A percentile compares a stretch with the other conserved stretches of the same genome.
Evolutionary conservation across 2,113 vertebrate genomes (phyloP).

Genomic region (Gallinago paraguaiae): DNA sequence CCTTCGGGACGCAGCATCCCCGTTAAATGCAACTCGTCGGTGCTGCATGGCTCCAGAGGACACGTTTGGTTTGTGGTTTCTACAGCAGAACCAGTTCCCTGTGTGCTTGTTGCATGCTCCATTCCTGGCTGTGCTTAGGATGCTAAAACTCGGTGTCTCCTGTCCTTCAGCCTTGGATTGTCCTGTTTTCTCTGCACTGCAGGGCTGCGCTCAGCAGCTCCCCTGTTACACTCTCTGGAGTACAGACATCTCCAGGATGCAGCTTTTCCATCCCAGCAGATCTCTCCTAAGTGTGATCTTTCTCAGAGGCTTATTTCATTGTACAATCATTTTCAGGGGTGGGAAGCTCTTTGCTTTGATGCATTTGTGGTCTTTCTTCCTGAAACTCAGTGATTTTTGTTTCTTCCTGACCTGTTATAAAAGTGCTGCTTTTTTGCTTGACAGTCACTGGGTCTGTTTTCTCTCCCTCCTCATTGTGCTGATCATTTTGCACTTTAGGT

Average conservation of each 20-base stretch:
- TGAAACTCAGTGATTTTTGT: neutral
- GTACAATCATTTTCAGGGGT: neutral
- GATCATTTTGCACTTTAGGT: neutral
- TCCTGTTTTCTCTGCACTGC: too few species aligned
- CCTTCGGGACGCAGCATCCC: neutral
- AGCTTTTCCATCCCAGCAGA: neutral
- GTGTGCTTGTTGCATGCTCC: accelerated
- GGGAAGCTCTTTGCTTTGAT: neutral
- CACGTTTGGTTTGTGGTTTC: neutral
- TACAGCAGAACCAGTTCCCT: neutral
- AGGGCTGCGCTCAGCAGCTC: neutral
- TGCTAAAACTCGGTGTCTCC: neutral
- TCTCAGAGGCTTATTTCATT: neutral
- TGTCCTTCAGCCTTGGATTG: neutral
- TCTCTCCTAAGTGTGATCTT: neutral
- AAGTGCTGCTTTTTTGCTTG: neutral
- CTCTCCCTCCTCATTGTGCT: neutral
- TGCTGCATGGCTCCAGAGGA: neutral
- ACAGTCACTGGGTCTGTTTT: neutral
- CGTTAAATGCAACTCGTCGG: accelerated
- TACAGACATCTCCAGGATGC: too few species aligned
- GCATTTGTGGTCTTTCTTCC: neutral
- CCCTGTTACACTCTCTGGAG: accelerated
- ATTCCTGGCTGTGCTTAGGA: neutral
- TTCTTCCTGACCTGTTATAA: neutral